These are phyloP conservation scores for Caenorhabditis brenneri DNA, from an alignment of 1,140 invertebrate genomes.

Conservation along the genomic window DNA sequence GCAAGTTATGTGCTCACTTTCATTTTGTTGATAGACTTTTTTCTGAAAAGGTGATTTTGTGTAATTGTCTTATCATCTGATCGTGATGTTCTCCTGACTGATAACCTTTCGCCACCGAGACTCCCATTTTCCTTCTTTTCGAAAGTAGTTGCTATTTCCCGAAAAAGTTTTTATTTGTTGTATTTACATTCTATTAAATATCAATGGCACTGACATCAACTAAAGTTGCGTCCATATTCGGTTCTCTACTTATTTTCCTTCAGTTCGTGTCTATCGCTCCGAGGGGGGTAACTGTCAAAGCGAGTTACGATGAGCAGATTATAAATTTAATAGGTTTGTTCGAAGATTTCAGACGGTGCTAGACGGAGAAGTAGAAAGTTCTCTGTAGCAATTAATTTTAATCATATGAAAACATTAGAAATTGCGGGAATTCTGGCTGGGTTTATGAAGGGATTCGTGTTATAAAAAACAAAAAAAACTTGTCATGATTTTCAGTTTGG, in stretches of 20 bases:
- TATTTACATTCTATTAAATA: not conserved
- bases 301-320: constrained; percentile 28
- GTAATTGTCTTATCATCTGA: constrained; percentile 17
- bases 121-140: not conserved
- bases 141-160: not conserved
- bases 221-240: not conserved
- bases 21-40: too few relatives aligned
- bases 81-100: constrained; percentile 8
- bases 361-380: too few relatives aligned
- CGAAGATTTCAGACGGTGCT: too few relatives aligned
- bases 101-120: constrained; percentile 27
- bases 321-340: constrained; percentile 32
- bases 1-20: too few relatives aligned
- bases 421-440: too few relatives aligned
- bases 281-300: constrained; percentile 1
- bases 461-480: too few relatives aligned
- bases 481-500: constrained; percentile 20
- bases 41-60: not conserved
- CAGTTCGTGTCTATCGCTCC: not conserved
- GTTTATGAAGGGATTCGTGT: too few relatives aligned
- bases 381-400: too few relatives aligned
- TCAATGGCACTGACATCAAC: not conserved
- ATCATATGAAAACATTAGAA: too few relatives aligned
- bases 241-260: not conserved
- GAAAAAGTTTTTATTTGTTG: not conserved